Conservation (phyloP, 2,888 invertebrate species). For the Malachius bipustulatus region DNA sequence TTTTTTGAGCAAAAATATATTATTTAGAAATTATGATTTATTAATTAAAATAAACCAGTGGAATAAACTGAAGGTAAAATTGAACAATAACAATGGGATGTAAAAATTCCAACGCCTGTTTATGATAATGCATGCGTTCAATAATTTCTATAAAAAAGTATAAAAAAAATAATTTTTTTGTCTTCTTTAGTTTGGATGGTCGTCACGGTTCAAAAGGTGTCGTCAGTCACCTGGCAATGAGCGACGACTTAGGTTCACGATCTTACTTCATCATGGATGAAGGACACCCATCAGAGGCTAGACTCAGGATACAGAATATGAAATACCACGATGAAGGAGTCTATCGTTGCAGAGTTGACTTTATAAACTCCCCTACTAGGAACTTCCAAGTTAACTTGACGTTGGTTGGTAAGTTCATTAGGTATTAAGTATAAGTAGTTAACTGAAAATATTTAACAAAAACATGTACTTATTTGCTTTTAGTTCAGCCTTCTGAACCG, state of each 20-base stretch:
- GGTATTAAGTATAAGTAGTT: no score
- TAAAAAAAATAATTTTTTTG: conserved; percentile 16
- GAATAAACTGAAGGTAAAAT: no score
- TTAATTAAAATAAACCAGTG: no score
- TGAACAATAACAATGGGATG: no score
- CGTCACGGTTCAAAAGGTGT: conserved; percentile 53
- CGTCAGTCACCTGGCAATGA: conserved; percentile 64
- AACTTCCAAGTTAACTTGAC: conserved; percentile 79
- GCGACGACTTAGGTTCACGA: conserved; percentile 63
- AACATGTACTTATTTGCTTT: conserved; percentile 24
- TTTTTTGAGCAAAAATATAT: no score
- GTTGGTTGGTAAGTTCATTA: conserved; percentile 69
- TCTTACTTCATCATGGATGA: conserved; percentile 64
- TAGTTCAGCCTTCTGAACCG: conserved; percentile 71
- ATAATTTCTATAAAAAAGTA: no score
- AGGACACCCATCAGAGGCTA: conserved; percentile 55
- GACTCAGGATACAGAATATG: conserved; percentile 61
- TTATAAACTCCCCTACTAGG: conserved; percentile 75
- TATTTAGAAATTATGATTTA: no score
- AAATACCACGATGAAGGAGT: conserved; percentile 65
- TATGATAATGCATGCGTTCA: no score
- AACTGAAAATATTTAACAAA: no score
- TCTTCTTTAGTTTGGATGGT: conserved; percentile 58
- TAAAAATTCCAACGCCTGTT: no score
- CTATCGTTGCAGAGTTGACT: conserved; percentile 82